Conservation (phyloP, 2,888 invertebrate species). For the Heliconius cydno region DNA sequence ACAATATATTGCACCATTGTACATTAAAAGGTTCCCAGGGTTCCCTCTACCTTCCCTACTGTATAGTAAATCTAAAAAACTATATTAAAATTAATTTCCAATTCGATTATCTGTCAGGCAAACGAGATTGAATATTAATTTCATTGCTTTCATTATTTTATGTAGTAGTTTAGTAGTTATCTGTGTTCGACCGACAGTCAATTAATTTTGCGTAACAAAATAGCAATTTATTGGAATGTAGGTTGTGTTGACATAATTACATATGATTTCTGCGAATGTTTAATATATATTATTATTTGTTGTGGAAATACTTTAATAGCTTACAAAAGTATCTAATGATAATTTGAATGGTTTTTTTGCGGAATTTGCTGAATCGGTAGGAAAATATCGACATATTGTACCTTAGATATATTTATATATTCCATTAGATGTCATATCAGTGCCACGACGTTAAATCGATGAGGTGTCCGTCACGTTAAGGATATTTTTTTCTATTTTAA, state of each 20-base stretch:
- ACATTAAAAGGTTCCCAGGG: neutral
- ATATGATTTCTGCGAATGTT: neutral
- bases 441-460: neutral
- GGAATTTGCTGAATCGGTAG: neutral
- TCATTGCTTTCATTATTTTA: neutral
- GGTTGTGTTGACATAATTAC: slow-evolving; percentile 7
- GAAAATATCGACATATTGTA: neutral
- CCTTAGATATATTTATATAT: neutral
- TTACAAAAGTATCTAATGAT: neutral
- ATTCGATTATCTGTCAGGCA: neutral
- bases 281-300: neutral
- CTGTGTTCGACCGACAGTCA: neutral
- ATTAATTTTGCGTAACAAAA: slow-evolving; percentile 8
- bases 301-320: neutral
- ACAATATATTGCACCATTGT: neutral
- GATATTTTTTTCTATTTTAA: neutral
- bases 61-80: too few species aligned
- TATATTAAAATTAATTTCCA: neutral
- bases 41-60: too few species aligned
- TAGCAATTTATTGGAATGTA: neutral
- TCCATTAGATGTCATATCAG: neutral
- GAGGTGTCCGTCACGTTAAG: neutral
- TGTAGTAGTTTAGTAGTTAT: neutral
- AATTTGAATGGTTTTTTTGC: neutral
- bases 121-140: neutral